Conservation (phyloP, 1,140 invertebrate species). For the Homalodisca vitripennis region DNA sequence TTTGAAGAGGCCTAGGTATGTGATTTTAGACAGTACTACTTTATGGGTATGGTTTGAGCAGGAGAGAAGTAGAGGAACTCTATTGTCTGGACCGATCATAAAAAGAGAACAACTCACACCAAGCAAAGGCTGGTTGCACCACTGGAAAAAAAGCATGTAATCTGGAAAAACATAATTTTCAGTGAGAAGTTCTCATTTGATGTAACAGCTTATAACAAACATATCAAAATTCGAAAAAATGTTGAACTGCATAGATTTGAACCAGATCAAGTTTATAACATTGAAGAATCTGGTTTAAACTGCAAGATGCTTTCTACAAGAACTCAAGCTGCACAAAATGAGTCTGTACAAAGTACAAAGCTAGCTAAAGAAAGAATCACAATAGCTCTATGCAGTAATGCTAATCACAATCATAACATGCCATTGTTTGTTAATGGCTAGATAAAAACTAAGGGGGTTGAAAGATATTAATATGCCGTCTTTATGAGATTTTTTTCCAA, state of each 20-base stretch:
- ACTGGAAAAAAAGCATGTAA: background rate
- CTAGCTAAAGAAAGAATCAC: slow-evolving; percentile 3
- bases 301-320: background rate
- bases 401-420: slow-evolving; percentile 12
- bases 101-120: background rate
- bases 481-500: background rate
- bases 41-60: no score
- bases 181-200: background rate
- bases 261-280: background rate
- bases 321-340: background rate
- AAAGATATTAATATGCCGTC: slow-evolving; percentile 14
- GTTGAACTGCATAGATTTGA: no score
- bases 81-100: background rate
- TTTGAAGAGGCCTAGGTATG: background rate
- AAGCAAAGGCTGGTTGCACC: slow-evolving; percentile 1
- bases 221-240: background rate
- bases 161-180: no score
- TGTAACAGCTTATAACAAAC: background rate
- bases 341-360: background rate
- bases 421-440: slow-evolving; percentile 20
- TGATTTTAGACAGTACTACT: no score
- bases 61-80: background rate
- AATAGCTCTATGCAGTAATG: slow-evolving; percentile 19
- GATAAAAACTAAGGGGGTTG: slow-evolving; percentile 8
- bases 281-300: no score